phyloP scores from a whole-genome alignment of 2,797 vertebrate genomes.

The Chanos chanos region DNA sequence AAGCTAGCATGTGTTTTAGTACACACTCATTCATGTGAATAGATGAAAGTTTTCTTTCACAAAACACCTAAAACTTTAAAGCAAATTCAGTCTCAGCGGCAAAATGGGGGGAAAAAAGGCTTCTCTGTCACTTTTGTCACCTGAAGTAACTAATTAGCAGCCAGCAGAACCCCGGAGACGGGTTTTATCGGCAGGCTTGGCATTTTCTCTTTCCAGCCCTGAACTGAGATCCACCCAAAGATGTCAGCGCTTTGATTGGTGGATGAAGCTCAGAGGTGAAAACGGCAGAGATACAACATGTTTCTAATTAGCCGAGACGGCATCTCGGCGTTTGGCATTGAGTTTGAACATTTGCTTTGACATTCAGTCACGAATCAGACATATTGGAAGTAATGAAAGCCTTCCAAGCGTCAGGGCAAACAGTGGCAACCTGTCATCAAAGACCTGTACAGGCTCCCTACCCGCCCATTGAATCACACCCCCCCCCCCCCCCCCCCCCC shows the following conservation, averaged over 20 bases:
- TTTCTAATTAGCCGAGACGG: slow-evolving; percentile 13
- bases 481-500: too few species aligned
- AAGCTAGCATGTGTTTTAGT: too few species aligned
- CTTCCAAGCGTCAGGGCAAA: not conserved
- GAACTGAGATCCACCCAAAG: not conserved
- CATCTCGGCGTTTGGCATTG: not conserved
- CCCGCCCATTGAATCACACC: not conserved
- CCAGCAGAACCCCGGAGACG: too few species aligned
- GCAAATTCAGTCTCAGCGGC: too few species aligned
- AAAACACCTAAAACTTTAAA: too few species aligned
- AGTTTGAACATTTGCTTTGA: slow-evolving; percentile 1
- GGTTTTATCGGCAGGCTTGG: too few species aligned
- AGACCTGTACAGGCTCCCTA: not conserved
- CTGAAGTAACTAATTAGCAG: too few species aligned
- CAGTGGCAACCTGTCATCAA: not conserved
- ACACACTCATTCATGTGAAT: too few species aligned
- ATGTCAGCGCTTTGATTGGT: not conserved
- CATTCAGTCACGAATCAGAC: slow-evolving; percentile 3
- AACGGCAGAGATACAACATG: not conserved
- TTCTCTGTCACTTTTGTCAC: too few species aligned
- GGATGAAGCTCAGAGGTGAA: not conserved
- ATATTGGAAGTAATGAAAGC: slow-evolving; percentile 16
- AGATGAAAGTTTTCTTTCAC: too few species aligned
- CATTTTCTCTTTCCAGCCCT: too few species aligned
- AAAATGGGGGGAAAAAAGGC: too few species aligned